Percentiles rank a stretch among this genome's conserved stretches.
phyloP scores from a whole-genome alignment of 2,113 vertebrate species.

The Pelecanoides urinatrix region DNA sequence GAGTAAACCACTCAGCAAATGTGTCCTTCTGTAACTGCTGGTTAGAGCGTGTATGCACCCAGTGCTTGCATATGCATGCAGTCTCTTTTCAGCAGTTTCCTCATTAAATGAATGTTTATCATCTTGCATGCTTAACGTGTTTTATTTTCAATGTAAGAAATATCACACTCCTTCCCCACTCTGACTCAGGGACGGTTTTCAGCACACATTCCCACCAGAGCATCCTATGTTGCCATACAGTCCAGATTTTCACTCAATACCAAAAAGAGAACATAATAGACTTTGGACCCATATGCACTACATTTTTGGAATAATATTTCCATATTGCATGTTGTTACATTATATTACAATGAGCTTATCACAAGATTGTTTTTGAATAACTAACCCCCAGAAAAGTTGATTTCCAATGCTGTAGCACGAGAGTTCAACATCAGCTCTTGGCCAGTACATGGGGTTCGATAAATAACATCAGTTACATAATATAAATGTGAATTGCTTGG shows the following conservation, averaged over 20 bases:
- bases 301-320: neutral
- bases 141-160: neutral
- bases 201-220: neutral
- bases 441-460: neutral
- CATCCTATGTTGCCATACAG: neutral
- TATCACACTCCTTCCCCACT: neutral
- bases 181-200: neutral
- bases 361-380: neutral
- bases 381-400: neutral
- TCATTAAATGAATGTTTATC: neutral
- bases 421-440: constrained; percentile 3
- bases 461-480: constrained; percentile 35
- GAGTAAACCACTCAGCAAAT: neutral
- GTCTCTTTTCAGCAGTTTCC: neutral
- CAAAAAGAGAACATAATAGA: neutral
- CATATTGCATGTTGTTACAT: neutral
- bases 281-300: neutral
- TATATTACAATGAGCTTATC: neutral
- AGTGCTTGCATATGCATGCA: neutral
- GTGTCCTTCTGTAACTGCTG: neutral
- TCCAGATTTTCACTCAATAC: neutral
- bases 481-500: neutral
- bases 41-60: neutral
- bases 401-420: neutral
- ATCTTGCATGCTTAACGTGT: neutral